These are phyloP conservation scores for Drosophila bocqueti DNA, from an alignment of 1,140 invertebrate species.

Conservation along the genomic window DNA sequence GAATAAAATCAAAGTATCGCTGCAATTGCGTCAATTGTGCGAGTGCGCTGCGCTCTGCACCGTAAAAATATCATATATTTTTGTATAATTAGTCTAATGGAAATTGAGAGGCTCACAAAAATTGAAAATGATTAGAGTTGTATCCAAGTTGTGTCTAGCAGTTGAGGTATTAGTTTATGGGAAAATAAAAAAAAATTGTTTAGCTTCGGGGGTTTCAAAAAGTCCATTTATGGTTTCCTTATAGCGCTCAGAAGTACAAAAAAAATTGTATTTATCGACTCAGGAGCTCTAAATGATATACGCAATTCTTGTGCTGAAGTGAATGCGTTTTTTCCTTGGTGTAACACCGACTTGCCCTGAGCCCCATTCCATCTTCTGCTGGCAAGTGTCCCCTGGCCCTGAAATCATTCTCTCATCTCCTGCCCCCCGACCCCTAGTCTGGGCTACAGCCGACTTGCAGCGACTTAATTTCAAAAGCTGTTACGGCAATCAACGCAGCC, in stretches of 20 bases:
- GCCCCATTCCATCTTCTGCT: slow-evolving; percentile 38
- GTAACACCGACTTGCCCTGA: slow-evolving; percentile 11
- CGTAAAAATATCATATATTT: slow-evolving; percentile 2
- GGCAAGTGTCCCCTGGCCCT: slow-evolving; percentile 26
- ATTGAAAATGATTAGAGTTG: background rate
- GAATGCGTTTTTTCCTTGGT: slow-evolving; percentile 2
- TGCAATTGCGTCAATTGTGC: slow-evolving; percentile 81
- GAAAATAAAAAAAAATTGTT: too few species aligned
- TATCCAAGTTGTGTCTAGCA: background rate
- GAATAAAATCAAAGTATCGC: slow-evolving; percentile 82
- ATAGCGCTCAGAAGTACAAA: background rate
- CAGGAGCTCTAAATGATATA: background rate
- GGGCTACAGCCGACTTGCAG: slow-evolving; percentile 49
- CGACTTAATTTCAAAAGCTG: slow-evolving; percentile 81
- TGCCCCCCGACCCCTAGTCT: background rate
- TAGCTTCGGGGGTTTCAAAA: too few species aligned
- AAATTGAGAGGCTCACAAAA: background rate
- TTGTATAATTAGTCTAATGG: background rate
- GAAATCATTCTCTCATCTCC: slow-evolving; percentile 8
- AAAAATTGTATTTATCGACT: background rate
- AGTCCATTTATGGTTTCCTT: too few species aligned
- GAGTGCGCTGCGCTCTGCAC: slow-evolving; percentile 29
- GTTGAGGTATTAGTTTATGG: background rate
- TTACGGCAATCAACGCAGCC: slow-evolving; percentile 76
- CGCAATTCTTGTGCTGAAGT: background rate